A percentile compares a stretch with the other conserved stretches of the same genome.
Evolutionary conservation across 2,113 vertebrate species (phyloP).

Genomic region (Cyprinodon brontotheroides): DNA sequence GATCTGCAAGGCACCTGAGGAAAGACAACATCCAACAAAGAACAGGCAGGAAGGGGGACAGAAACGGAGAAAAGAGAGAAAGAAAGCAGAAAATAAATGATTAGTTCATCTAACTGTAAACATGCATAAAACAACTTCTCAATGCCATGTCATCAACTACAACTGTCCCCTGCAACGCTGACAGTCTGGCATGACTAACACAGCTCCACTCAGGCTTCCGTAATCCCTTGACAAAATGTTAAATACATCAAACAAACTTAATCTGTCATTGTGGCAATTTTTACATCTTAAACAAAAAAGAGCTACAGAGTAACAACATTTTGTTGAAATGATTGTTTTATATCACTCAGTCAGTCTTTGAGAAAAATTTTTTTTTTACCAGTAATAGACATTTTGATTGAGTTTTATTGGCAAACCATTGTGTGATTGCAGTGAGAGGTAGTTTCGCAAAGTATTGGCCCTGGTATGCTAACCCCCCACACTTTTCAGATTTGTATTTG

Average conservation of each 20-base stretch:
- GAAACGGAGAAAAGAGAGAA: conserved; percentile 29
- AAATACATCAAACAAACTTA: conserved; percentile 45
- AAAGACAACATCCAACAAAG: conserved; percentile 56
- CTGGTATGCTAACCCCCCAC: not conserved
- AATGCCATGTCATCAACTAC: conserved; percentile 28
- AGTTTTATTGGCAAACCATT: too few species aligned
- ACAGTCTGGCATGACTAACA: conserved; percentile 38
- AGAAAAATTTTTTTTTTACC: too few species aligned
- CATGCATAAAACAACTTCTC: conserved; percentile 50
- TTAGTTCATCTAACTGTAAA: conserved; percentile 63
- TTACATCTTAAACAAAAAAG: conserved; percentile 1
- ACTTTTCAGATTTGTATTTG: not conserved
- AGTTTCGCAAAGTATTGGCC: not conserved
- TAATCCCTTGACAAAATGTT: conserved; percentile 29
- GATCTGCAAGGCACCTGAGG: conserved; percentile 95
- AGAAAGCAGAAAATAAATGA: conserved; percentile 42
- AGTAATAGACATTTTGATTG: too few species aligned
- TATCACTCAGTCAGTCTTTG: too few species aligned
- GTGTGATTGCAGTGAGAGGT: too few species aligned
- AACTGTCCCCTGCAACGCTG: conserved; percentile 28
- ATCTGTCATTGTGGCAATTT: conserved; percentile 42
- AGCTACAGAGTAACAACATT: conserved; percentile 2
- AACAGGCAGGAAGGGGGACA: conserved; percentile 28
- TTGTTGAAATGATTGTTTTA: not conserved
- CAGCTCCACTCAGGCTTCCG: conserved; percentile 33